Percentiles rank a stretch among this genome's conserved stretches.
phyloP scores from a whole-genome alignment of 2,797 vertebrate genomes.

The Sebastes ruberrimus region DNA sequence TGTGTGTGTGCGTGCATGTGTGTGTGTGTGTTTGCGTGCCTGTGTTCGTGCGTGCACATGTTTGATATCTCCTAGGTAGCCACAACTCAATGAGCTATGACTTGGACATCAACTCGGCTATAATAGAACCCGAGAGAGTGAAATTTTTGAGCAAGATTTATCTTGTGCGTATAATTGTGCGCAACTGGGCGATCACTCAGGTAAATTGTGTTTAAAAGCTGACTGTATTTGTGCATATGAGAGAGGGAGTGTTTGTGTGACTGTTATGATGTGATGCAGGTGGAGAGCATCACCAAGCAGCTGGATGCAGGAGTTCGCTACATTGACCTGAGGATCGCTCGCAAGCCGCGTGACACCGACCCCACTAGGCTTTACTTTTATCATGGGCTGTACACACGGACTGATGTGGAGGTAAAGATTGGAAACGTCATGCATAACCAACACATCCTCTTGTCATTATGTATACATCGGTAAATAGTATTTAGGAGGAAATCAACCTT shows the following conservation, averaged over 20 bases:
- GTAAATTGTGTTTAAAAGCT: slow-evolving; percentile 2
- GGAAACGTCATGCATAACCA: neutral
- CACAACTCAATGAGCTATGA: slow-evolving; percentile 73
- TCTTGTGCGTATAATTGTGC: slow-evolving; percentile 34
- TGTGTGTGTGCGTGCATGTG: too few species aligned
- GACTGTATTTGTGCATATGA: neutral
- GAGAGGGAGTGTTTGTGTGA: neutral
- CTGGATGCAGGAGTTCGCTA: slow-evolving; percentile 67
- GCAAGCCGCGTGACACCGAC: slow-evolving; percentile 40
- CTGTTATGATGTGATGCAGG: slow-evolving; percentile 18
- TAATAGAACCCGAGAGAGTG: slow-evolving; percentile 54
- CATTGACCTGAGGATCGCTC: slow-evolving; percentile 67
- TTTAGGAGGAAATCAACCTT: neutral
- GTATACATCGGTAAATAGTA: neutral
- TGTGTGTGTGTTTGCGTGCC: too few species aligned
- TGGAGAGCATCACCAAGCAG: slow-evolving; percentile 47
- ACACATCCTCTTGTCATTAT: neutral
- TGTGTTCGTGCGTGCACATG: neutral
- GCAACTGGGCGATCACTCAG: slow-evolving; percentile 60
- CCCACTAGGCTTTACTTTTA: slow-evolving; percentile 60
- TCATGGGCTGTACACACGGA: slow-evolving; percentile 60
- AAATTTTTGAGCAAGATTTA: slow-evolving; percentile 34
- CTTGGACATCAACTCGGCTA: slow-evolving; percentile 58
- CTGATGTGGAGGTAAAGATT: slow-evolving; percentile 68
- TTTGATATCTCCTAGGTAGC: slow-evolving; percentile 49